Conservation (phyloP, 2,888 invertebrate species). For the Plebejus anna region DNA sequence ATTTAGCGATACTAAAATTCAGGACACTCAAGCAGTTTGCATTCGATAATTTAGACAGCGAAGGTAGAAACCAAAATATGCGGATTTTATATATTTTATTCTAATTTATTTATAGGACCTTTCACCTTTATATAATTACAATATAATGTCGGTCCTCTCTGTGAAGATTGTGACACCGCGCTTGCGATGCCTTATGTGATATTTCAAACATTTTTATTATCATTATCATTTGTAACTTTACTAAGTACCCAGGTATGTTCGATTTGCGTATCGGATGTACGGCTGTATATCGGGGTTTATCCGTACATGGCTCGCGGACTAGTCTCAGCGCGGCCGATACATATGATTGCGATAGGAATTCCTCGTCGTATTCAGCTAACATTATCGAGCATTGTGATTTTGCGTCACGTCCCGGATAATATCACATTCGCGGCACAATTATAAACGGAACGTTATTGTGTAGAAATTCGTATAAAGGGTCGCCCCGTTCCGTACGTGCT, state of each 20-base stretch:
- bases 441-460: constrained; percentile 56
- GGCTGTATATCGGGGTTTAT: constrained; percentile 35
- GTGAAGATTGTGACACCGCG: no score
- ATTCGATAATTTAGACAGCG: not conserved
- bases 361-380: constrained; percentile 37
- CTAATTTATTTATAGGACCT: no score
- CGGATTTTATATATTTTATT: no score
- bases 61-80: not conserved
- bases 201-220: no score
- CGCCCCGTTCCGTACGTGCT: constrained; percentile 66
- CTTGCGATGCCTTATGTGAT: no score
- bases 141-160: no score
- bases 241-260: constrained; percentile 30
- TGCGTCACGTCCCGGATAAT: constrained; percentile 56
- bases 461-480: constrained; percentile 51
- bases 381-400: constrained; percentile 40
- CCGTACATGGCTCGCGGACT: constrained; percentile 37
- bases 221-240: not conserved
- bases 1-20: constrained; percentile 27
- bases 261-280: constrained; percentile 38
- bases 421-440: constrained; percentile 60
- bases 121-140: no score
- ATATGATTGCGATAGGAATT: constrained; percentile 39
- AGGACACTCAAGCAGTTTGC: not conserved
- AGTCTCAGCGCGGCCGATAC: constrained; percentile 36